phyloP scores from a whole-genome alignment of 2,113 vertebrate species.

The Notothenia rossii region DNA sequence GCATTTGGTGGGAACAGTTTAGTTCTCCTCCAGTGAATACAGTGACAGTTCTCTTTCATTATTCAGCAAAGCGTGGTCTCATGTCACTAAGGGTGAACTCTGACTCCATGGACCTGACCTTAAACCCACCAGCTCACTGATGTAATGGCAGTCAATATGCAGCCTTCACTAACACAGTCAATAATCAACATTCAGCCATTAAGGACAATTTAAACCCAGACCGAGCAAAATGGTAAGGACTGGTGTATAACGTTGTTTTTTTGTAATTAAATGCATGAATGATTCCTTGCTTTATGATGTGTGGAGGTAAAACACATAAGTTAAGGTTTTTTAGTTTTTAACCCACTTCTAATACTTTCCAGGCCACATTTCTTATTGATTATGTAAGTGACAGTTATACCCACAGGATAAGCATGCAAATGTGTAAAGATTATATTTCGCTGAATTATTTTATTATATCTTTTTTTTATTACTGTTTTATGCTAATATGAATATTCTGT shows the following conservation, averaged over 20 bases:
- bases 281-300: background rate
- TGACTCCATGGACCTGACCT: constrained; percentile 64
- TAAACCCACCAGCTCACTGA: constrained; percentile 42
- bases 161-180: constrained; percentile 24
- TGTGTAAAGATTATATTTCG: background rate
- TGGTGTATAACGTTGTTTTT: background rate
- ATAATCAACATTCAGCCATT: constrained; percentile 42
- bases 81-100: constrained; percentile 54
- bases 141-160: constrained; percentile 30
- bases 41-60: constrained; percentile 57
- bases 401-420: background rate
- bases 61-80: constrained; percentile 51
- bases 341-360: background rate
- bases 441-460: no score
- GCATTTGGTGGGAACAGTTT: constrained; percentile 50
- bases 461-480: background rate
- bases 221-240: background rate
- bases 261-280: background rate
- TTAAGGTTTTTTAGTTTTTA: background rate
- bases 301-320: background rate
- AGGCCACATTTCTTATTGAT: background rate
- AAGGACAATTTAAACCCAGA: constrained; percentile 25
- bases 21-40: constrained; percentile 52
- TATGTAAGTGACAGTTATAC: background rate
- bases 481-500: background rate